Conservation (phyloP, 2,113 vertebrate species). For the Dolichotis patagonum region DNA sequence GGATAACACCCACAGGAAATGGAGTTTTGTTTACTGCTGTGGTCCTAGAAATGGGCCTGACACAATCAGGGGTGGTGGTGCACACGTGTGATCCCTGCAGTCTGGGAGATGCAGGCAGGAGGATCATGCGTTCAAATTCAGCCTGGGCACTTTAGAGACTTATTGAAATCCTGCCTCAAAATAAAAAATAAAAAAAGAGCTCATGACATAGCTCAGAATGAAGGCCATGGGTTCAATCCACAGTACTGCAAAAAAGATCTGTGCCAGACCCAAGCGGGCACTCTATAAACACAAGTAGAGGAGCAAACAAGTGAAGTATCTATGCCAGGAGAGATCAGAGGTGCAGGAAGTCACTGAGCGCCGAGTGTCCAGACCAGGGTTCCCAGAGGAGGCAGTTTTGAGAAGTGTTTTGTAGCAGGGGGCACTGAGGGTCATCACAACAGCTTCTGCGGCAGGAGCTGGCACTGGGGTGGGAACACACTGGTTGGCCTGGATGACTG, state of each 20-base stretch:
- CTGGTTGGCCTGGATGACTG: rapidly evolving
- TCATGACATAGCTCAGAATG: neutral
- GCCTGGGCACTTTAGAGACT: neutral
- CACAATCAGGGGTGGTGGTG: neutral
- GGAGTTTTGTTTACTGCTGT: neutral
- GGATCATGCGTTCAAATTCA: neutral
- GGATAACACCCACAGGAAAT: neutral
- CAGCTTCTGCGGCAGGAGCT: neutral
- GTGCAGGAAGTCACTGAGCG: neutral
- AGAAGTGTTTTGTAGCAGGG: neutral
- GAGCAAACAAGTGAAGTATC: neutral
- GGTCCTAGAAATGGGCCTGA: neutral
- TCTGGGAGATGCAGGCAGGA: neutral
- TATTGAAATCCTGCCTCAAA: neutral
- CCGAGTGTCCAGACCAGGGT: neutral
- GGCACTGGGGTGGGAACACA: neutral
- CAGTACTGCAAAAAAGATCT: neutral
- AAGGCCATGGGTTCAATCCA: neutral
- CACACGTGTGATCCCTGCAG: neutral
- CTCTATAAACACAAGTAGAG: too few relatives aligned
- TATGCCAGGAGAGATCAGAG: neutral
- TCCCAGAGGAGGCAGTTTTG: neutral
- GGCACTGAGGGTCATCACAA: neutral
- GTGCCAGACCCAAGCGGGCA: neutral
- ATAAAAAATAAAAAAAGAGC: neutral